Percentiles rank a stretch among this genome's conserved stretches.
Evolutionary conservation across 2,113 vertebrate genomes (phyloP).

Genomic region (Oxyura jamaicensis): DNA sequence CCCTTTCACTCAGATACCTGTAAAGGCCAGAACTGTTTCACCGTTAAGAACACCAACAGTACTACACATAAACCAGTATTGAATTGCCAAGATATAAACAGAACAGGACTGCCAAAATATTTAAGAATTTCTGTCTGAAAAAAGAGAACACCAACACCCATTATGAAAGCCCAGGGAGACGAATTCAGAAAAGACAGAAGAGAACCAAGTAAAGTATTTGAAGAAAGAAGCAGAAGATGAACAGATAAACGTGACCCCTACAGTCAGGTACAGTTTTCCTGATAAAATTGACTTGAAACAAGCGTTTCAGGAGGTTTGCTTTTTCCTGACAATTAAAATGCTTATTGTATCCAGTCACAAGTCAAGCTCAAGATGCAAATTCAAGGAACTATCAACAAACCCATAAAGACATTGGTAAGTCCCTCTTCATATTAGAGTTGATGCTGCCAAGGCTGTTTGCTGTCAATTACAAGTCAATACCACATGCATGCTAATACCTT

Average conservation of each 20-base stretch:
- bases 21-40: background rate
- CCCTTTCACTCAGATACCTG: background rate
- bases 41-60: background rate
- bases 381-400: background rate
- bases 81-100: background rate
- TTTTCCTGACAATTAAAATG: background rate
- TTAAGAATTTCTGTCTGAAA: background rate
- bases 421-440: background rate
- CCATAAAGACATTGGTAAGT: background rate
- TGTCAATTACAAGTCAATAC: background rate
- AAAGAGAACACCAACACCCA: background rate
- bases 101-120: background rate
- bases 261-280: background rate
- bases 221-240: background rate
- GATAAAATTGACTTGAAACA: background rate
- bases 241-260: no score
- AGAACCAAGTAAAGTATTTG: background rate
- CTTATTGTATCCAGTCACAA: background rate
- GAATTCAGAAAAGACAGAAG: background rate
- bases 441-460: no score
- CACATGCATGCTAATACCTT: no score
- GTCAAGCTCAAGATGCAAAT: background rate
- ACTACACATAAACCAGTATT: background rate
- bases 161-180: background rate
- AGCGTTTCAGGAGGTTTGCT: background rate